Evolutionary conservation across 2,888 invertebrate species (phyloP).

Genomic region (Stenoptilia bipunctidactyla): DNA sequence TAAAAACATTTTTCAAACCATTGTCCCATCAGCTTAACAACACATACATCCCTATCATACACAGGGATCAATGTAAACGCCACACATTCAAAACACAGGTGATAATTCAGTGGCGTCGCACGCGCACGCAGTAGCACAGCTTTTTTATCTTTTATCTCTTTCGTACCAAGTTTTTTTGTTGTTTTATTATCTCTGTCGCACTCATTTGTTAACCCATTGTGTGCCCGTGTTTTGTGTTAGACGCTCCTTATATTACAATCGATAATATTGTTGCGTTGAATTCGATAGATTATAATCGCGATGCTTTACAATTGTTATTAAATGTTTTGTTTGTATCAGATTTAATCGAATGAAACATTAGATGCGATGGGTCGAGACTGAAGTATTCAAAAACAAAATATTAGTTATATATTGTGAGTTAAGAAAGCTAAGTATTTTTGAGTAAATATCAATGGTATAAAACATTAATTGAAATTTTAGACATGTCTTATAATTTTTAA

Average conservation of each 20-base stretch:
- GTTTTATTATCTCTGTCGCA: slow-evolving; percentile 23
- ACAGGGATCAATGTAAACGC: slow-evolving; percentile 28
- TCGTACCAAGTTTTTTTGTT: slow-evolving; percentile 4
- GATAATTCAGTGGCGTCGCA: slow-evolving; percentile 19
- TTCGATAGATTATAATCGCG: slow-evolving; percentile 37
- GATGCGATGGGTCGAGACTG: too few relatives aligned
- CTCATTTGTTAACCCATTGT: slow-evolving; percentile 38
- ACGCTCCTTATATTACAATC: slow-evolving; percentile 31
- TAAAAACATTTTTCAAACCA: slow-evolving; percentile 17
- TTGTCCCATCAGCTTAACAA: slow-evolving; percentile 18
- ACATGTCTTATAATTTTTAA: too few relatives aligned
- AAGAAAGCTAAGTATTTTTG: too few relatives aligned
- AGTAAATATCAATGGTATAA: too few relatives aligned
- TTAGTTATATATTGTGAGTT: too few relatives aligned
- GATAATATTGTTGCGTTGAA: slow-evolving; percentile 50
- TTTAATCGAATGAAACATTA: too few relatives aligned
- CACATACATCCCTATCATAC: slow-evolving; percentile 16
- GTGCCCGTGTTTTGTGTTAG: slow-evolving; percentile 28
- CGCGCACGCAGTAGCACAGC: slow-evolving; percentile 26
- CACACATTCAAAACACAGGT: slow-evolving; percentile 6
- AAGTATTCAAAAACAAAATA: too few relatives aligned
- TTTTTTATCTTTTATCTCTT: slow-evolving; percentile 16
- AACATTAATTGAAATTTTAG: too few relatives aligned
- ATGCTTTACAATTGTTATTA: slow-evolving; percentile 27
- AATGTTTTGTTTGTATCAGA: background rate